Conservation (phyloP, 2,113 vertebrate genomes). For the Suricata suricatta region DNA sequence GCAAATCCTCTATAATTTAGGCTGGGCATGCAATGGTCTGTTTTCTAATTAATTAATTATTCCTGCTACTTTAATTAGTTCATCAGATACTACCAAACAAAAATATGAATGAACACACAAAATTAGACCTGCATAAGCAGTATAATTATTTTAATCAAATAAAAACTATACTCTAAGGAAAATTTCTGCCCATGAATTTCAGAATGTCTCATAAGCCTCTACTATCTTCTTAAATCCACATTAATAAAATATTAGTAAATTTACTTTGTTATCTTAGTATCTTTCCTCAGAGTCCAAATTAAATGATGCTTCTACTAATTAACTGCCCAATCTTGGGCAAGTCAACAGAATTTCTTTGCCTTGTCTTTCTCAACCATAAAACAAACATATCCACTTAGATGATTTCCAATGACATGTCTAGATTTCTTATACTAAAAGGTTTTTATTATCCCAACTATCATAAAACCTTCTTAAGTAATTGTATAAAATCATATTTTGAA, state of each 20-base stretch:
- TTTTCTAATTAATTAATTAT: background rate
- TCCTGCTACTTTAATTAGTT: background rate
- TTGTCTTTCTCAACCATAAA: background rate
- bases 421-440: background rate
- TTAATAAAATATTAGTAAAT: background rate
- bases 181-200: background rate
- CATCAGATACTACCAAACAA: background rate
- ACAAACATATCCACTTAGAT: background rate
- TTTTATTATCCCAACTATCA: background rate
- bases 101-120: background rate
- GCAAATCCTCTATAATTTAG: background rate
- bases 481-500: background rate
- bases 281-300: background rate
- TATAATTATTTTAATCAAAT: background rate
- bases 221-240: background rate
- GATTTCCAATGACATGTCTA: background rate
- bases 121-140: background rate
- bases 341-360: background rate
- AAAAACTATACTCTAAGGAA: background rate
- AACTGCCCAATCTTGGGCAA: background rate
- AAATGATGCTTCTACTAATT: background rate
- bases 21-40: rapidly evolving
- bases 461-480: background rate
- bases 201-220: background rate
- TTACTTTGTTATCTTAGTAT: background rate